Base-by-base conservation (phyloP, 1,140 invertebrate species). In the Penaeus vannamei region DNA sequence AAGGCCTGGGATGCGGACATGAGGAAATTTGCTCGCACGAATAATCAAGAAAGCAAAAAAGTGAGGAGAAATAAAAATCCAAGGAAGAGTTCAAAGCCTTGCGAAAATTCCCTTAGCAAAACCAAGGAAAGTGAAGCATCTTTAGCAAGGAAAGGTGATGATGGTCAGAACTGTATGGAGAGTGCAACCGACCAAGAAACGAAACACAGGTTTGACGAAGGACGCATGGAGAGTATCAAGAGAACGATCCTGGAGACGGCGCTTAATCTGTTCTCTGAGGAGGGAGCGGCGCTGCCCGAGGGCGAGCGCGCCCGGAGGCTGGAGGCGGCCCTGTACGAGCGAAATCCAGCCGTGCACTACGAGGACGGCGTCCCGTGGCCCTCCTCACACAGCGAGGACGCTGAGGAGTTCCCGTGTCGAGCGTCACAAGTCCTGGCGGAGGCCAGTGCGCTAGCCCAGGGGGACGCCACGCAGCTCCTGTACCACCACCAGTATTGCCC, bases 401-500 rank as follows among this genome's bases (percentile, higher is more conserved):
- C 8, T 17, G 14, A 26, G 23, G 20, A 81, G 32, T 53, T 60
- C 20, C 79, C 53, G 23, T 81, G 79, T 81, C 17, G 42, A 5
- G n/a, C 79, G 4, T 83, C 80, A 5, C n/a, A 23, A 26, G 32
- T 26, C 2, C 29, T 83, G 20, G 59, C 22, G 23, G 26, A 84
- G 36, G 8, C 42, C 20, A 84, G 36, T 7, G 5, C 60, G 17
- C 36, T 23, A n/a, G 36, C 81, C 36, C 26, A 10, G 2, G 61
- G 36, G 59, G 42, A 84, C 14, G 22, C 29, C 60, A 84, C 81
- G 42, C n/a, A 17, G 17, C 26, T 84, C 10, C 32, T 84, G 61
- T 22, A 64, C 59, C 81, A 84, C 60, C 81, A 84, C 61, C 81
- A 84, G 81, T 23, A 22, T 2, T 84, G 81, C 42, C 81, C 60